Conservation (phyloP, 2,797 vertebrate species). For the Mus caroli region DNA sequence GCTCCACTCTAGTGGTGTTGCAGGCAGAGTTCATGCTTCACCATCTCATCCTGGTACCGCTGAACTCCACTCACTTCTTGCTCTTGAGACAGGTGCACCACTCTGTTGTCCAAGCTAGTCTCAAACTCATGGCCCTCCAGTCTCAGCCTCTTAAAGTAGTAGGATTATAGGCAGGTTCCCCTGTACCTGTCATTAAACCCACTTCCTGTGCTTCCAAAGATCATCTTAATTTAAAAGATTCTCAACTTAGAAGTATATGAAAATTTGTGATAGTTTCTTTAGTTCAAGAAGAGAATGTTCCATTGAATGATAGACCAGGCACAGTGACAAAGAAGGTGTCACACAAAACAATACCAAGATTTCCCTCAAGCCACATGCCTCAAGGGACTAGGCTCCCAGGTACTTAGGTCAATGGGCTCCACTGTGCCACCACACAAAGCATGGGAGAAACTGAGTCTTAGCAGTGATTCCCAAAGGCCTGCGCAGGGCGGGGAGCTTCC, state of each 20-base stretch:
- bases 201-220: neutral
- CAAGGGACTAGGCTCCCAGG: neutral
- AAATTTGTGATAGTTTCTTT: neutral
- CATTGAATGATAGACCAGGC: neutral
- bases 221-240: neutral
- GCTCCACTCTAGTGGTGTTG: neutral
- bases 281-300: neutral
- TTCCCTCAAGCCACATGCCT: neutral
- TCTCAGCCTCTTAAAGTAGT: neutral
- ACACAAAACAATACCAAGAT: neutral
- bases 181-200: neutral
- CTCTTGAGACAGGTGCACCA: neutral
- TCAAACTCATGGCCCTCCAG: neutral
- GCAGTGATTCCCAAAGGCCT: neutral
- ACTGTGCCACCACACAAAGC: neutral
- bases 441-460: rapidly evolving
- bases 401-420: too few species aligned
- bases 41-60: neutral
- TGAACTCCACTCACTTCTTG: neutral
- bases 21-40: neutral
- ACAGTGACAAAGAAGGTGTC: neutral
- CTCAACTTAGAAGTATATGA: neutral
- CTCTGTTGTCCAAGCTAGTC: neutral
- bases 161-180: neutral
- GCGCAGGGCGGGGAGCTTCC: neutral